These are phyloP conservation scores for Drosophila setifemur DNA, from an alignment of 1,140 invertebrate species.

Conservation along the genomic window DNA sequence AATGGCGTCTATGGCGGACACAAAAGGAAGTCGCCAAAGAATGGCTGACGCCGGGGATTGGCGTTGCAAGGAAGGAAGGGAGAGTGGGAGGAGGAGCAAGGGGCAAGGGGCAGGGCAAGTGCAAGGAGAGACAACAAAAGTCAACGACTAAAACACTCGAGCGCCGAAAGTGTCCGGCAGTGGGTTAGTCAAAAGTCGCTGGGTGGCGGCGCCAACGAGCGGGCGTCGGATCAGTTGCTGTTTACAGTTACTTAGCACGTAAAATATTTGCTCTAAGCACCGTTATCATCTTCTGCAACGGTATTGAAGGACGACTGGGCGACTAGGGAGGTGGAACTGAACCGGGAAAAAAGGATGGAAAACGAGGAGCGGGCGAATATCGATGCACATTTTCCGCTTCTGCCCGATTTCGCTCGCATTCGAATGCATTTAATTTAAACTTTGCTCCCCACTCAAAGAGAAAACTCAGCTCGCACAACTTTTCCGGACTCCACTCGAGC, in stretches of 20 bases:
- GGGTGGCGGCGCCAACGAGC: conserved; percentile 16
- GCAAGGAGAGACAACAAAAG: conserved; percentile 64
- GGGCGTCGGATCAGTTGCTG: conserved; percentile 41
- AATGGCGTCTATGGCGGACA: conserved; percentile 59
- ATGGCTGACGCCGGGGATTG: conserved; percentile 6
- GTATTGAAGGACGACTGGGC: no score
- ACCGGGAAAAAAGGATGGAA: neutral
- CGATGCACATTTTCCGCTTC: conserved; percentile 17
- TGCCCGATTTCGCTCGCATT: conserved; percentile 9
- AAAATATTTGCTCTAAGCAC: conserved; percentile 55
- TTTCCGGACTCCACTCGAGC: conserved; percentile 37
- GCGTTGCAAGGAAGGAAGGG: no score
- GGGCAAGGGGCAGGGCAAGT: neutral
- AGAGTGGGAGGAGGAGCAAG: no score
- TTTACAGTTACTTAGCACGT: conserved; percentile 67
- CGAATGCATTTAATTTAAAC: conserved; percentile 46
- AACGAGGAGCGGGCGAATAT: neutral
- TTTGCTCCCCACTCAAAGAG: conserved; percentile 27
- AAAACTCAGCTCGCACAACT: conserved; percentile 26
- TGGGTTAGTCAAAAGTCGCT: conserved; percentile 28
- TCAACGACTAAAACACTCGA: conserved; percentile 73
- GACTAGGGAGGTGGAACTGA: neutral
- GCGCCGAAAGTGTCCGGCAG: conserved; percentile 59
- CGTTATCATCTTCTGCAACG: neutral
- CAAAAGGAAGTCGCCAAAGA: conserved; percentile 35